Base-by-base conservation (phyloP, 2,113 vertebrate genomes). In the Otis tarda region DNA sequence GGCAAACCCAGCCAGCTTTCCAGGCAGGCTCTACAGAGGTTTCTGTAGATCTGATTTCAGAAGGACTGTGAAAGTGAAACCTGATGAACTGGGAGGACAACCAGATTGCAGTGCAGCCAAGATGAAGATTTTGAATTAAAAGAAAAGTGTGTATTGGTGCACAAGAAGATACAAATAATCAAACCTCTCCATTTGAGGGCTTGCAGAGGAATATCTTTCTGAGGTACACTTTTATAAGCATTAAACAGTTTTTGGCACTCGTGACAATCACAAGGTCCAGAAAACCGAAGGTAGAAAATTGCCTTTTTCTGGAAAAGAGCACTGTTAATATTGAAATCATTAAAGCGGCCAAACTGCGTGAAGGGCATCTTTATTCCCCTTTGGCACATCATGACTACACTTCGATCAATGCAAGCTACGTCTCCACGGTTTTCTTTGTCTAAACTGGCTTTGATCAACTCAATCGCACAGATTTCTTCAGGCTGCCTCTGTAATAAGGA, bases 341-440 rank as follows among this genome's bases (percentile, higher is more conserved):
- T 96, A 93, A 89, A 90, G 89, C 52, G 92, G 94, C 89, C 74
- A 76, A 87, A 92, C 67, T 43, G 80, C 92, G 85, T 92, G 93
- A 97, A 97, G 93, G 91, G 95, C 94, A 84, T 95, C 88, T 95
- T 92, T 95, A 92, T 96, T 97, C 87, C 91, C 87, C 89, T 91
- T 91, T 95, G 91, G 93, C 96, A 95, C 82, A 82, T 89, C 83
- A 61, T 87, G 75, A 83, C 82, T 95, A 74, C 45, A 22, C 77
- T 83, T 92, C 31, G 52, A 95, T 96, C 95, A 92, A 93, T 89
- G 86, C n/a, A 60, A 52, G 83, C 50, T 60, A 10, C 14, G 1
- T 96, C 68, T 92, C 56, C 73, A 61, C 3, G 0, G 50, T 93
- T 93, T 94, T 96, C 76, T 96, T 85, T 96, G 85, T 93, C 89